Evolutionary conservation across 2,888 invertebrate genomes (phyloP), one percentile per base, ranked within the genome.

Genomic region (Drosophila pseudotakahashii): DNA sequence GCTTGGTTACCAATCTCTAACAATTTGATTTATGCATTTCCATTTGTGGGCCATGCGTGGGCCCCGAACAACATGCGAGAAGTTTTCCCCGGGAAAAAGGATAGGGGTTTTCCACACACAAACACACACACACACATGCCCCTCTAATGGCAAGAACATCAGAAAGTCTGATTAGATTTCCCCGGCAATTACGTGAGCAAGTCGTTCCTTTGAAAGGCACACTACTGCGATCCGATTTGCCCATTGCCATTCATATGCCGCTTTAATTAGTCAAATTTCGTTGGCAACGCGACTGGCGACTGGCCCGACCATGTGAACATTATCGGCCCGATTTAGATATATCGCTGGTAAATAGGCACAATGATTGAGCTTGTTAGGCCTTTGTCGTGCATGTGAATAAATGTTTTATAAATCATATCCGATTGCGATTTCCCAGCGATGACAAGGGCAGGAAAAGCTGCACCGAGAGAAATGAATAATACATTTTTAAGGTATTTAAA

Each of bases 1-100:
- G 79, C 88, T 70, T 88, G 79, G 85, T 79, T 75, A 82, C 86
- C 85, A 76, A 81, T 78, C 84, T 87, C 88, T 60, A 87, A 52
- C 85, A 77, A 81, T 82, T 81, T 82, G 81, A 88, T 82, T 82
- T 82, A 88, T 82, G 81, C 79, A 70, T 88, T 81, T 87, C 85
- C 76, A 76, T 76, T 84, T 81, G 67, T 77, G 19, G 19, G 13
- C 42, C 42, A 42, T 19, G 82, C 84, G 75, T 69, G 66, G 47
- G 54, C 34, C 69, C 63, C 34, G n/a, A 9, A 26, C 34, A 42
- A 37, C 64, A 64, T 64, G 51, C 48, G 36, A 59, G 57, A 64
- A 64, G 50, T 50, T 64, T 64, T 36, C 37, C 48, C 34, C 16
- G 42, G 19, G 39, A 59, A 41, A 41, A 41, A 30, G 37, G 36